Evolutionary conservation across 2,113 vertebrate species (phyloP).

Genomic region (Ctenodactylus gundi): DNA sequence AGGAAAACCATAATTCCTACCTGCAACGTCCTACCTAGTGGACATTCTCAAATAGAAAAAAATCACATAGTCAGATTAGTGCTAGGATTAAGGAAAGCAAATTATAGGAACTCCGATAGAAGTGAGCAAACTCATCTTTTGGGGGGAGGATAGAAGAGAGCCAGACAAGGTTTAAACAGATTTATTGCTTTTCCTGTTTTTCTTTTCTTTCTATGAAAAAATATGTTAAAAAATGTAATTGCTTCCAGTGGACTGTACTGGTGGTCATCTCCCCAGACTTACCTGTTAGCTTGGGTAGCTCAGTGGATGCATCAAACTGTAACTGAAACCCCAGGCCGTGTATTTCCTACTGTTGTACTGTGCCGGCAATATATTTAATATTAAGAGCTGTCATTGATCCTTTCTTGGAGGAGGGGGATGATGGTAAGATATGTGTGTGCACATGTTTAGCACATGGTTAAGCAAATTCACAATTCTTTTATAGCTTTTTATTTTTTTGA

Average conservation of each 20-base stretch:
- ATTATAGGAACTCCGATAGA: background rate
- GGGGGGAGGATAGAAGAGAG: background rate
- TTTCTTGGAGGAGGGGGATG: background rate
- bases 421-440: background rate
- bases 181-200: background rate
- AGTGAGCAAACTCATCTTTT: background rate
- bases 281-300: background rate
- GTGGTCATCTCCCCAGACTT: background rate
- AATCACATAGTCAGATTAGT: background rate
- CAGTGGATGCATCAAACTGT: too few species aligned
- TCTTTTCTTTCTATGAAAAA: too few species aligned
- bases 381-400: background rate
- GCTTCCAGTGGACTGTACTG: background rate
- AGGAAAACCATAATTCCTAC: background rate
- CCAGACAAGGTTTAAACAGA: background rate
- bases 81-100: background rate
- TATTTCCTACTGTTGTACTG: background rate
- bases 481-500: too few species aligned
- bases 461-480: too few species aligned
- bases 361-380: background rate
- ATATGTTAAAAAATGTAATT: background rate
- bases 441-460: background rate
- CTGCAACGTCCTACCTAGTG: background rate
- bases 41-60: background rate
- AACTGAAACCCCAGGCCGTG: background rate